Conservation (phyloP, 1,140 invertebrate genomes). For the Lysiphlebus fabarum region DNA sequence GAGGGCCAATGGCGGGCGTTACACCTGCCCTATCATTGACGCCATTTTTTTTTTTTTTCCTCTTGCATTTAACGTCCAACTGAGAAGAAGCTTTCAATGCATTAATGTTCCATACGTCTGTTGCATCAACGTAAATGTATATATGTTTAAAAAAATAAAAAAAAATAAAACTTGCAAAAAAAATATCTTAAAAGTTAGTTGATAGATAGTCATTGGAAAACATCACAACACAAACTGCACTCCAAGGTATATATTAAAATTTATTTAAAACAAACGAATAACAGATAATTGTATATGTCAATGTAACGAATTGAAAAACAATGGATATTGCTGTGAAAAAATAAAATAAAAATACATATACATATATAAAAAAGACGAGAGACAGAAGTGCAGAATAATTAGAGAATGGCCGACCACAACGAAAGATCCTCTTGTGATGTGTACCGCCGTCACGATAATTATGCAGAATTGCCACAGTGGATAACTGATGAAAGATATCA, state of each 20-base stretch:
- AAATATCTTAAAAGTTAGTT: neutral
- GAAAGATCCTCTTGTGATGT: conserved; percentile 15
- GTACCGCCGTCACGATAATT: conserved; percentile 32
- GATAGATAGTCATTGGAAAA: neutral
- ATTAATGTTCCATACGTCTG: too few relatives aligned
- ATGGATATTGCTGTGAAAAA: conserved; percentile 11
- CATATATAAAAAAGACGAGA: neutral
- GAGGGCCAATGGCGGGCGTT: conserved; percentile 54
- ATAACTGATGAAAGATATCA: too few relatives aligned
- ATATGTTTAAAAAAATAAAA: neutral
- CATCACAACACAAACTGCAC: conserved; percentile 1
- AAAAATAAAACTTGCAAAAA: conserved; percentile 2
- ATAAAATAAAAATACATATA: too few relatives aligned
- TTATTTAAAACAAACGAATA: too few relatives aligned
- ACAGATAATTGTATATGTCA: conserved; percentile 1
- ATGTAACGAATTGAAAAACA: conserved; percentile 12
- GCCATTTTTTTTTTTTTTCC: conserved; percentile 30
- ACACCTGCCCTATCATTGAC: conserved; percentile 51
- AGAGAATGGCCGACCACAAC: conserved; percentile 10
- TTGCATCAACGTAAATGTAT: neutral
- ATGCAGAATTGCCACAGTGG: conserved; percentile 16
- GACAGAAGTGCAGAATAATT: conserved; percentile 19
- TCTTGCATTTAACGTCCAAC: conserved; percentile 24
- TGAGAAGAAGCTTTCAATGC: too few relatives aligned
- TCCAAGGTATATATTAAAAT: neutral